Evolutionary conservation across 2,888 invertebrate genomes (phyloP).

Genomic region (Agapostemon virescens): DNA sequence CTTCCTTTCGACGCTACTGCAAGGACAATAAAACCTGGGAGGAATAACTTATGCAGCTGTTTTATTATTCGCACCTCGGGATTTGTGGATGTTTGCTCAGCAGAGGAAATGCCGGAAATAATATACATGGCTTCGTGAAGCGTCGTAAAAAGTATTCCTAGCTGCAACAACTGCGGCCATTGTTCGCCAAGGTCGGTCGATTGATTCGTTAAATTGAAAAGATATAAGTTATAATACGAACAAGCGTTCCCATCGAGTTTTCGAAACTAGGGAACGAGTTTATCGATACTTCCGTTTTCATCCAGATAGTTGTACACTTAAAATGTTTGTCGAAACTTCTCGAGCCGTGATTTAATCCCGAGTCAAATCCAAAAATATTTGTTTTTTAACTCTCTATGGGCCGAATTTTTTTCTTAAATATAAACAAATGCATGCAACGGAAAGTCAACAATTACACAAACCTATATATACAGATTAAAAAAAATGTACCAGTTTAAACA

Average conservation of each 20-base stretch:
- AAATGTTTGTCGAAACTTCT: neutral
- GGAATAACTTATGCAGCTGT: constrained; percentile 53
- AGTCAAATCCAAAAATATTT: no score
- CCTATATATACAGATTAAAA: no score
- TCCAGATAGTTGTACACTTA: neutral
- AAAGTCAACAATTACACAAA: no score
- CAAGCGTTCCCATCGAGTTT: neutral
- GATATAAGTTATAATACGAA: neutral
- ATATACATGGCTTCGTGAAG: constrained; percentile 42
- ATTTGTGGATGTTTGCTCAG: constrained; percentile 68
- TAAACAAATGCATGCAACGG: no score
- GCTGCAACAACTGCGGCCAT: neutral
- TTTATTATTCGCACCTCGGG: constrained; percentile 55
- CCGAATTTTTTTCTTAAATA: no score
- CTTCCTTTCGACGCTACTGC: constrained; percentile 49
- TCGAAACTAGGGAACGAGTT: neutral
- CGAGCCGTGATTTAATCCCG: neutral
- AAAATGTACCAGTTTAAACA: no score
- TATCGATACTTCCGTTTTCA: neutral
- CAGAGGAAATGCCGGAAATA: constrained; percentile 62
- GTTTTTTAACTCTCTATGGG: no score
- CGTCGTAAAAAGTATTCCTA: neutral
- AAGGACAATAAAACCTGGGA: constrained; percentile 56
- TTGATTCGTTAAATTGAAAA: constrained; percentile 6
- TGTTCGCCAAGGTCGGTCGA: neutral